phyloP scores from a whole-genome alignment of 2,888 invertebrate genomes.

The Argynnis bischoffii region DNA sequence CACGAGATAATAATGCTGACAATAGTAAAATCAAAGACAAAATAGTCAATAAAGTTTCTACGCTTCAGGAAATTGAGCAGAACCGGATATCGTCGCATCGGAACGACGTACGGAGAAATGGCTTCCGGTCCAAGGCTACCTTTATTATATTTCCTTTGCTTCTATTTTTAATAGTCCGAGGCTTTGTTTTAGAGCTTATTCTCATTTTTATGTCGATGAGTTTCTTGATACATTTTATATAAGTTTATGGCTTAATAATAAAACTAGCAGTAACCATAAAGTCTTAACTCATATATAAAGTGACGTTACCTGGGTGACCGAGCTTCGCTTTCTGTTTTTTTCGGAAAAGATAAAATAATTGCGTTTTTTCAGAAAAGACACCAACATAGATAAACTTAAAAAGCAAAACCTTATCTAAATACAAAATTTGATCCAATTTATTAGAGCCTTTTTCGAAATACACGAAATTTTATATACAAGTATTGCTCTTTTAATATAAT shows the following conservation, averaged over 20 bases:
- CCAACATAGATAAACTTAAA: no score
- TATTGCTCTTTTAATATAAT: no score
- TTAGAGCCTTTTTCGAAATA: no score
- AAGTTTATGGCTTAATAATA: background rate
- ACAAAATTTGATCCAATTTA: no score
- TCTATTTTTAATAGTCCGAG: constrained; percentile 33
- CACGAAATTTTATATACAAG: no score
- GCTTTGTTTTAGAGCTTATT: constrained; percentile 9
- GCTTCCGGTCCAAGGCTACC: constrained; percentile 70
- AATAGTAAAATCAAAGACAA: constrained; percentile 45
- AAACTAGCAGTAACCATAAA: no score
- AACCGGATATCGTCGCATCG: constrained; percentile 79
- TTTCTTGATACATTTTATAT: constrained; percentile 3
- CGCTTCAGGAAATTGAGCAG: constrained; percentile 77
- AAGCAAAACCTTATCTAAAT: no score
- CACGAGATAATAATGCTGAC: constrained; percentile 2
- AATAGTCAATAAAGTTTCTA: constrained; percentile 54
- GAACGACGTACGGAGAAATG: constrained; percentile 72
- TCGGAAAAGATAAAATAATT: no score
- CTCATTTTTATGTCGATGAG: background rate
- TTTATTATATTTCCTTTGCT: constrained; percentile 65
- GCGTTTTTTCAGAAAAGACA: no score
- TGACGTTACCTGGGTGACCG: no score
- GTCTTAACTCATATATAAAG: no score
- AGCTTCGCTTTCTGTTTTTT: no score